Conservation (phyloP, 1,140 invertebrate species). For the Intoshia linei region DNA sequence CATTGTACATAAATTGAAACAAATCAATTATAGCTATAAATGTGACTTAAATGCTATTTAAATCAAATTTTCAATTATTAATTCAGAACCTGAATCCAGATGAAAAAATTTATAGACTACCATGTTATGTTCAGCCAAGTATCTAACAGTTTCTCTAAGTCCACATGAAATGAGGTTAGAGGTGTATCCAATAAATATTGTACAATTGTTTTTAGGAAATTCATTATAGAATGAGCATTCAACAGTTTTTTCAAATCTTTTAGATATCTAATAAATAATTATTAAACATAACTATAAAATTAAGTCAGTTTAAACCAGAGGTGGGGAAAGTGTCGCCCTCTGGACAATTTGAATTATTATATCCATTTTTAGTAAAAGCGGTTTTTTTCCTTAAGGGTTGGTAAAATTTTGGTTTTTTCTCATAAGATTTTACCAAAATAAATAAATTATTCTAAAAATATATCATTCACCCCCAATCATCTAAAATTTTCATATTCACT, state of each 20-base stretch:
- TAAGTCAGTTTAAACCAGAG: no score
- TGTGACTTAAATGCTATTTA: constrained; percentile 1
- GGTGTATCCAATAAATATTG: constrained; percentile 83
- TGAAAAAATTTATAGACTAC: constrained; percentile 15
- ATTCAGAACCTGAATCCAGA: not conserved
- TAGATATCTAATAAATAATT: constrained; percentile 12
- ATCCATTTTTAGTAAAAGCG: not conserved
- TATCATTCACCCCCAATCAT: no score
- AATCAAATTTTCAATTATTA: not conserved
- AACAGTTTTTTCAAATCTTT: constrained; percentile 12
- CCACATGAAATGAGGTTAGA: constrained; percentile 87
- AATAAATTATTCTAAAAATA: no score
- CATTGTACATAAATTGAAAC: not conserved
- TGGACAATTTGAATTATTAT: not conserved
- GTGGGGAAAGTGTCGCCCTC: no score
- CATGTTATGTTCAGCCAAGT: constrained; percentile 50
- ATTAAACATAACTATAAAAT: not conserved
- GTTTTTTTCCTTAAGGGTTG: no score
- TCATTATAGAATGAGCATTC: constrained; percentile 9
- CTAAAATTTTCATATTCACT: no score
- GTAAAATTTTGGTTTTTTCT: no score
- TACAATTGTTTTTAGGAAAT: constrained; percentile 30
- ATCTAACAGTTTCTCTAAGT: constrained; percentile 48
- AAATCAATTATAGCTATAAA: not conserved
- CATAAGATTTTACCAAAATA: no score